Evolutionary conservation across 2,113 vertebrate genomes (phyloP), one percentile per base, ranked within the genome.

Genomic region (Pseudolaguvia tuberculata): DNA sequence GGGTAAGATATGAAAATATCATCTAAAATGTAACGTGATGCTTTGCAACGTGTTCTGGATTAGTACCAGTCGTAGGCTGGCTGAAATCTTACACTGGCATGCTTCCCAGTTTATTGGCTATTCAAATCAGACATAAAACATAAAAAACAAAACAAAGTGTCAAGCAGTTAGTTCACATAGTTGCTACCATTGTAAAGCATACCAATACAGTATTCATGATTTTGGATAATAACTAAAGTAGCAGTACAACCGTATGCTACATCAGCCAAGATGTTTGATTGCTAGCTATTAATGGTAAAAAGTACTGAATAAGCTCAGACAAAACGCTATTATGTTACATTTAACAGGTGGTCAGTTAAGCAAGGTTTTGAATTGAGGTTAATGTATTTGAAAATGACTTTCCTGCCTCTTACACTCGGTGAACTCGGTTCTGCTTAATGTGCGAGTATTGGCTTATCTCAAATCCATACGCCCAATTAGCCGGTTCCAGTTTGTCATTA

Each of bases 401-500:
- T 62, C 50, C 31, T 74, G 79, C 75, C 80, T 56, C 72, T 67
- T 77, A 50, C n/a, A n/a, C n/a, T n/a, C 72, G 72, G 68, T 72
- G 63, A 66, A 39, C 48, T 78, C 35, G 71, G 31, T 75, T 75
- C 78, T 84, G 78, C 74, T 79, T 81, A 70, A 82, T 82, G 78
- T 81, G 72, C 72, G 73, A 77, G 59, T 73, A 67, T 80, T 77
- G 67, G 66, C 72, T 71, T 80, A 74, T 76, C 78, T 51, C 29
- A 65, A 84, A 79, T 84, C 84, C 85, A 79, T 78, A 84, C 53
- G 71, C 79, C 79, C 86, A 85, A 88, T 89, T 87, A 84, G 75
- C 79, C 73, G 80, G 69, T 78, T 83, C 77, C 78, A 75, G 61
- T 76, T 72, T 10, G 61, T 79, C 35, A 57, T 79, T 82, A 61